phyloP scores from a whole-genome alignment of 2,797 vertebrate species.

The Hemitrygon akajei region DNA sequence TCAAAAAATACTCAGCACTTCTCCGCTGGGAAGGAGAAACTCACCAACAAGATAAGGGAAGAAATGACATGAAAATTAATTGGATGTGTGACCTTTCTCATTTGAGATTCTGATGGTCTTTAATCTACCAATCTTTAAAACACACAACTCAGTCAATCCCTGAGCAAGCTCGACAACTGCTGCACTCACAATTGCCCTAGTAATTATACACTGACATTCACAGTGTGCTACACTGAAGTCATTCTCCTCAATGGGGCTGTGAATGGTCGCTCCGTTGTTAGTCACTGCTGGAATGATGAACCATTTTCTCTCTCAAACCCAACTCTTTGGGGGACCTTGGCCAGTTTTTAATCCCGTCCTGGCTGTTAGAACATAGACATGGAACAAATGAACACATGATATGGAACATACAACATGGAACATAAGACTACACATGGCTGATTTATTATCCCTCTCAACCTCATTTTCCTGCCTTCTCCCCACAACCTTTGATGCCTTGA shows the following conservation, averaged over 20 bases:
- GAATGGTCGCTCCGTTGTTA: not conserved
- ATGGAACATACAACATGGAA: too few relatives aligned
- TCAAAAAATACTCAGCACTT: not conserved
- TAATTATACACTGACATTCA: not conserved
- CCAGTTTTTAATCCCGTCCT: not conserved
- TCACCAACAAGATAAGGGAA: not conserved
- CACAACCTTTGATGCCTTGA: too few relatives aligned
- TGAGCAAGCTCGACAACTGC: not conserved
- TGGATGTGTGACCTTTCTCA: not conserved
- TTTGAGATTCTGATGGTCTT: slow-evolving; percentile 18
- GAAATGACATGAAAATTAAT: not conserved
- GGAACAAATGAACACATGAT: too few relatives aligned
- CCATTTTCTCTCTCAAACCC: not conserved
- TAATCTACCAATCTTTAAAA: not conserved
- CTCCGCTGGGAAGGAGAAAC: not conserved
- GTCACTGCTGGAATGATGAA: not conserved
- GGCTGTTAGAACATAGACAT: not conserved
- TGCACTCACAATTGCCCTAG: not conserved
- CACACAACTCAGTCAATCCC: not conserved
- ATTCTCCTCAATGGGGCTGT: not conserved
- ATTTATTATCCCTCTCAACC: too few relatives aligned
- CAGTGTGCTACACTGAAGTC: not conserved
- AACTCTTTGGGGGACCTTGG: too few relatives aligned
- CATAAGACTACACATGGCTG: too few relatives aligned
- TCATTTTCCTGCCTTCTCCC: too few relatives aligned